A percentile compares a stretch with the other conserved stretches of the same genome.
These are phyloP conservation scores for Sigmodon hispidus DNA, from an alignment of 2,113 vertebrate species.

Conservation along the genomic window DNA sequence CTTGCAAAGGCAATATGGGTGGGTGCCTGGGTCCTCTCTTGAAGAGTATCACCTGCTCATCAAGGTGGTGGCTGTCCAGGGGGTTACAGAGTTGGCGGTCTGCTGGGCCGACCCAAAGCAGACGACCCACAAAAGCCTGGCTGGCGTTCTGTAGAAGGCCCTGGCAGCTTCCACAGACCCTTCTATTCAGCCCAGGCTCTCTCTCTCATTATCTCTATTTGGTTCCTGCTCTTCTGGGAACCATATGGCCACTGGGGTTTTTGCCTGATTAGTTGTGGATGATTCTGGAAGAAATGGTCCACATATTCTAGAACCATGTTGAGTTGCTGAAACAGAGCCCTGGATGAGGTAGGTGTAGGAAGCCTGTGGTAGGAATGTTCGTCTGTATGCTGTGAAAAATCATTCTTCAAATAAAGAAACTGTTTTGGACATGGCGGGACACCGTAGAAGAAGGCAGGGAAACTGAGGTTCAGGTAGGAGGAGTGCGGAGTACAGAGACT, in stretches of 20 bases:
- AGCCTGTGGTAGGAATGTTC: too few relatives aligned
- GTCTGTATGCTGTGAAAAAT: too few relatives aligned
- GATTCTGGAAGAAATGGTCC: constrained; percentile 89
- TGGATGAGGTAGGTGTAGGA: constrained; percentile 62
- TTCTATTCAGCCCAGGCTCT: constrained; percentile 68
- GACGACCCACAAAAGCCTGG: constrained; percentile 73
- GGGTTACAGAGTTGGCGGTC: constrained; percentile 74
- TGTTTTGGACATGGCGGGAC: too few relatives aligned
- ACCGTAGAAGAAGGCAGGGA: too few relatives aligned
- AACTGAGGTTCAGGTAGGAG: too few relatives aligned
- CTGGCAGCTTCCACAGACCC: not conserved
- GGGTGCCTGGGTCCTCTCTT: not conserved
- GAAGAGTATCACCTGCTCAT: constrained; percentile 16
- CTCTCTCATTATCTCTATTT: not conserved
- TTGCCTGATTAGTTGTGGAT: not conserved
- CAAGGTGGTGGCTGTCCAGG: constrained; percentile 57
- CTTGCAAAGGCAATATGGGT: not conserved
- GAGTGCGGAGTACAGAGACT: too few relatives aligned
- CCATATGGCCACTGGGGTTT: constrained; percentile 80
- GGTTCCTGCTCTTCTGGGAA: constrained; percentile 74
- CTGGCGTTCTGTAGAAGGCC: constrained; percentile 73
- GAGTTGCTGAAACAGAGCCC: not conserved
- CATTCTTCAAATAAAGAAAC: too few relatives aligned
- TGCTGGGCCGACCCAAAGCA: constrained; percentile 46
- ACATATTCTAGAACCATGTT: constrained; percentile 77